Conservation (phyloP, 2,888 invertebrate genomes). For the Rhamphomyia laevipes region DNA sequence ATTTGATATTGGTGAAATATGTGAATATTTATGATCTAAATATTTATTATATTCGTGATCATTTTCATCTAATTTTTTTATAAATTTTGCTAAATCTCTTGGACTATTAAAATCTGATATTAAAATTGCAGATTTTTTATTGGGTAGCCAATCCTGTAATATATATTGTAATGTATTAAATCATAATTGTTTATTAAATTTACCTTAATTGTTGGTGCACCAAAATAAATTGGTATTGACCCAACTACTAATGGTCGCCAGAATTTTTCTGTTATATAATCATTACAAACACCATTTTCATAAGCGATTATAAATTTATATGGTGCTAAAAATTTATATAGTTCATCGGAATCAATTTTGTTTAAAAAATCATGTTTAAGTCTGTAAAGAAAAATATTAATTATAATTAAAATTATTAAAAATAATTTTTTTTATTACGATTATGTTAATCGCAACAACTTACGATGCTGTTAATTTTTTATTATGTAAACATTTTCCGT, state of each 20-base stretch:
- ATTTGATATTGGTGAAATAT: conserved; percentile 38
- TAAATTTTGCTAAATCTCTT: conserved; percentile 45
- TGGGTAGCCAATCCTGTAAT: conserved; percentile 62
- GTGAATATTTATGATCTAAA: conserved; percentile 51
- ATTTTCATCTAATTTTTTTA: conserved; percentile 45
- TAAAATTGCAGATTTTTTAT: conserved; percentile 57
- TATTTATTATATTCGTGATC: conserved; percentile 53
- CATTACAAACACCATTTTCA: conserved; percentile 72
- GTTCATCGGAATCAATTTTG: conserved; percentile 47
- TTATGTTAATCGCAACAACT: too few relatives aligned
- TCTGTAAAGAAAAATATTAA: conserved; percentile 18
- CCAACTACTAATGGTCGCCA: conserved; percentile 73
- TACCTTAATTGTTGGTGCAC: conserved; percentile 53
- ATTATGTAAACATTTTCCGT: conserved; percentile 67
- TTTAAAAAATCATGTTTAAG: conserved; percentile 46
- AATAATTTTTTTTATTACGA: conserved; percentile 34
- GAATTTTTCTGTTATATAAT: conserved; percentile 78
- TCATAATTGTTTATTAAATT: conserved; percentile 5
- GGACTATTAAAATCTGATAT: conserved; percentile 53
- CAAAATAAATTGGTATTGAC: conserved; percentile 71
- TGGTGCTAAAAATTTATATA: conserved; percentile 49
- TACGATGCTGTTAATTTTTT: conserved; percentile 54
- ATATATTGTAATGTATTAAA: conserved; percentile 13
- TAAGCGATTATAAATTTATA: conserved; percentile 78
- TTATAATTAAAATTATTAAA: background rate